phyloP scores from a whole-genome alignment of 1,140 invertebrate genomes.

The Drosophila biarmipes region DNA sequence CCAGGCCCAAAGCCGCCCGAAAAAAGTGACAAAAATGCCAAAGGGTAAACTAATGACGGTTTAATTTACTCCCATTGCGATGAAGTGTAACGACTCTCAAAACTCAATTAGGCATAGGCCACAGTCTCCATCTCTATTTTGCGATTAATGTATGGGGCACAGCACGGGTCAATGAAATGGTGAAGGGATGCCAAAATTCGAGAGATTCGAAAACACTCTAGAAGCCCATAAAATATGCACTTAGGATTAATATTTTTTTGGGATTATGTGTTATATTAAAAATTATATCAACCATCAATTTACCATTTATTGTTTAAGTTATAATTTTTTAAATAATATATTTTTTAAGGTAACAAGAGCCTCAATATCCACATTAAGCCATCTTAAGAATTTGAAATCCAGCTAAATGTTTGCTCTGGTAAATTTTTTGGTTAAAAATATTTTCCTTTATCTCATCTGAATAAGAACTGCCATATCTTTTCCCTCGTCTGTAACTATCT shows the following conservation, averaged over 20 bases:
- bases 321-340: too few species aligned
- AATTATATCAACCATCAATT: too few species aligned
- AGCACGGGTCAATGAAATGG: constrained; percentile 15
- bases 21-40: constrained; percentile 70
- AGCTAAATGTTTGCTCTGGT: neutral
- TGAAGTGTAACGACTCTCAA: constrained; percentile 81
- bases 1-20: constrained; percentile 30
- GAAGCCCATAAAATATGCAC: too few species aligned
- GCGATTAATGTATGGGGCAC: constrained; percentile 23
- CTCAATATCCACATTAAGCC: too few species aligned
- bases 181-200: neutral
- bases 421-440: too few species aligned
- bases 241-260: too few species aligned
- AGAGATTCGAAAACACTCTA: too few species aligned
- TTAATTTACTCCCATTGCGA: constrained; percentile 82
- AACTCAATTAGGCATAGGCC: constrained; percentile 69
- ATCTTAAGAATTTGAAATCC: neutral
- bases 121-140: constrained; percentile 20
- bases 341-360: too few species aligned
- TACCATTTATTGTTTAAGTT: too few species aligned
- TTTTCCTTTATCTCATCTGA: neutral
- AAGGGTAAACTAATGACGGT: constrained; percentile 82
- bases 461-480: constrained; percentile 5
- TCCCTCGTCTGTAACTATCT: constrained; percentile 2
- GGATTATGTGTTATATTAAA: too few species aligned